Percentiles rank a stretch among this genome's conserved stretches.
Evolutionary conservation across 2,113 vertebrate species (phyloP).

Genomic region (Columbina picui): DNA sequence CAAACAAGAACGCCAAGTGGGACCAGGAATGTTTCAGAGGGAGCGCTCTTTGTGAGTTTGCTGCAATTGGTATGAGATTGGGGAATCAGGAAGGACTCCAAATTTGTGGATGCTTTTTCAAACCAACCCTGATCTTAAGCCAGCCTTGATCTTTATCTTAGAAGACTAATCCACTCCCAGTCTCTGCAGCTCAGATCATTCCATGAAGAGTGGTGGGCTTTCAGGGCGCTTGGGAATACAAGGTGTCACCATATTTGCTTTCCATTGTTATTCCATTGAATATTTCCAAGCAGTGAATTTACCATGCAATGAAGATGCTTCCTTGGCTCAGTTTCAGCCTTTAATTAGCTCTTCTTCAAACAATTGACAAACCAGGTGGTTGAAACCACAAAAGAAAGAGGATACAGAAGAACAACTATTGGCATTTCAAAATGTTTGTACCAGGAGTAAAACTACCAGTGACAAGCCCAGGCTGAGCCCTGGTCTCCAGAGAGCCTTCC

Average conservation of each 20-base stretch:
- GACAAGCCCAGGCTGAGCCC: conserved; percentile 13
- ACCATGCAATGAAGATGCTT: neutral
- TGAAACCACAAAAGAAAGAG: neutral
- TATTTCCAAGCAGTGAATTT: conserved; percentile 2
- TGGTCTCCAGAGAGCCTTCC: neutral
- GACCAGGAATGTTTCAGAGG: neutral
- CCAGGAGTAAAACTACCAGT: neutral
- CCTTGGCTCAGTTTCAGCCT: neutral
- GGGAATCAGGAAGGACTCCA: neutral
- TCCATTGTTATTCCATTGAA: neutral
- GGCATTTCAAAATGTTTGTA: neutral
- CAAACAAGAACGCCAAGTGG: neutral
- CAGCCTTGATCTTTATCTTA: neutral
- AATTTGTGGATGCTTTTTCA: neutral
- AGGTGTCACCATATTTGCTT: neutral
- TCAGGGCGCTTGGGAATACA: neutral
- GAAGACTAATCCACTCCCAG: neutral
- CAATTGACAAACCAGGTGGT: conserved; percentile 9
- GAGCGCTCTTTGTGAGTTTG: neutral
- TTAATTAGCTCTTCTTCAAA: conserved; percentile 48
- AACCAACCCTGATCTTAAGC: neutral
- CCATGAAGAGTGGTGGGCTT: neutral
- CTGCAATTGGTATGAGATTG: neutral
- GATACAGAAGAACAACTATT: neutral
- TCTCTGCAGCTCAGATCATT: neutral